Percentiles rank a stretch among this genome's conserved stretches.
These are phyloP conservation scores for Agonum fuliginosum DNA, from an alignment of 2,888 invertebrate genomes.

Conservation along the genomic window DNA sequence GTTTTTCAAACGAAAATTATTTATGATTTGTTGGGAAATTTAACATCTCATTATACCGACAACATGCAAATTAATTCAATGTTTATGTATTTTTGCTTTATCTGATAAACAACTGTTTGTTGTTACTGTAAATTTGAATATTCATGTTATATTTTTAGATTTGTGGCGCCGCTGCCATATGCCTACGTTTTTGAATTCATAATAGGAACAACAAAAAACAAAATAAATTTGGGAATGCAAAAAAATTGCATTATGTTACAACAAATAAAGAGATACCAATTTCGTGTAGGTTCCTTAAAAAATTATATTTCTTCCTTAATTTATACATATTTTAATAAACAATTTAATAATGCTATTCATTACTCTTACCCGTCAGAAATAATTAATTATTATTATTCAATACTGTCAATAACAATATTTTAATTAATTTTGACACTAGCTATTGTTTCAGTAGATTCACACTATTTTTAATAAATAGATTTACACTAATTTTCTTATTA, in stretches of 20 bases:
- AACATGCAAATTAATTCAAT: conserved; percentile 10
- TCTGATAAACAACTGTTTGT: conserved; percentile 24
- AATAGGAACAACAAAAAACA: conserved; percentile 19
- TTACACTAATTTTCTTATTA: no score
- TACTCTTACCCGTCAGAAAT: no score
- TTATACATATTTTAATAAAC: no score
- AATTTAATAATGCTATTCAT: no score
- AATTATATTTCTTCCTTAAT: no score
- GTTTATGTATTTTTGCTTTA: conserved; percentile 29
- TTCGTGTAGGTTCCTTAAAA: no score
- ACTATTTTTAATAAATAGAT: no score
- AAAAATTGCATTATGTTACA: conserved; percentile 5
- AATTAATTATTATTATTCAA: no score
- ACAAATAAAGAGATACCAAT: no score
- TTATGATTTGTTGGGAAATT: neutral
- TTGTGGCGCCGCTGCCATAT: conserved; percentile 17
- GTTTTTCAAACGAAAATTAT: conserved; percentile 10
- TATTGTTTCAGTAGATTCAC: no score
- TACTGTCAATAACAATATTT: no score
- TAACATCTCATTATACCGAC: neutral
- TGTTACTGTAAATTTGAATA: conserved; percentile 9
- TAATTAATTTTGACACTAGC: no score
- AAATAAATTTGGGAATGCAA: neutral
- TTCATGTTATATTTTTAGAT: conserved; percentile 34
- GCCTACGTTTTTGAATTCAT: conserved; percentile 13